Percentiles rank a stretch among this genome's conserved stretches.
phyloP scores from a whole-genome alignment of 2,797 vertebrate genomes.

The Acridotheres tristis region DNA sequence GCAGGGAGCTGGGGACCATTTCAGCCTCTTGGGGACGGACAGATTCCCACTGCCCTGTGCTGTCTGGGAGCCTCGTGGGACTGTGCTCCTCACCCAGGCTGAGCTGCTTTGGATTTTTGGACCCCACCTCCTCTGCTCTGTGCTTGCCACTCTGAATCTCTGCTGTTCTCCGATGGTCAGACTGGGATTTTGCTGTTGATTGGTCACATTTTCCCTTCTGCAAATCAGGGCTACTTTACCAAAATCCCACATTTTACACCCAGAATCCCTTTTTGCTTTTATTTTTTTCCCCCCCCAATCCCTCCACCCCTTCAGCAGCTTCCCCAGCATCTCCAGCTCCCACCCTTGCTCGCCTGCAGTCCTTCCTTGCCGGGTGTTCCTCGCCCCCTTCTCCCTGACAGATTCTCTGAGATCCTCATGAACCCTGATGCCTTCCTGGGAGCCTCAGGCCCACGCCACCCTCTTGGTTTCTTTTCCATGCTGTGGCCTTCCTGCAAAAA shows the following conservation, averaged over 20 bases:
- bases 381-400: neutral
- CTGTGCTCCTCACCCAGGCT: neutral
- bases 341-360: neutral
- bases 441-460: neutral
- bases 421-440: neutral
- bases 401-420: neutral
- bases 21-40: neutral
- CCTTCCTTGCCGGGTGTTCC: neutral
- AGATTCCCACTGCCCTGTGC: accelerated
- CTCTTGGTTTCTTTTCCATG: neutral
- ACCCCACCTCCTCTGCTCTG: neutral
- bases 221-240: neutral
- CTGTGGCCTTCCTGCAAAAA: neutral
- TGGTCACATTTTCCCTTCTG: neutral
- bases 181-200: neutral
- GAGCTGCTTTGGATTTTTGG: neutral
- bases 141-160: neutral
- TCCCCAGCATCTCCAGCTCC: slow-evolving; percentile 11
- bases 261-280: neutral
- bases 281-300: neutral
- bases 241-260: neutral
- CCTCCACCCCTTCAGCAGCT: slow-evolving; percentile 22
- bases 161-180: neutral
- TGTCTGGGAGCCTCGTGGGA: accelerated
- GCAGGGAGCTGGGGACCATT: neutral